Evolutionary conservation across 2,888 invertebrate species (phyloP).

Genomic region (Acheta domesticus): DNA sequence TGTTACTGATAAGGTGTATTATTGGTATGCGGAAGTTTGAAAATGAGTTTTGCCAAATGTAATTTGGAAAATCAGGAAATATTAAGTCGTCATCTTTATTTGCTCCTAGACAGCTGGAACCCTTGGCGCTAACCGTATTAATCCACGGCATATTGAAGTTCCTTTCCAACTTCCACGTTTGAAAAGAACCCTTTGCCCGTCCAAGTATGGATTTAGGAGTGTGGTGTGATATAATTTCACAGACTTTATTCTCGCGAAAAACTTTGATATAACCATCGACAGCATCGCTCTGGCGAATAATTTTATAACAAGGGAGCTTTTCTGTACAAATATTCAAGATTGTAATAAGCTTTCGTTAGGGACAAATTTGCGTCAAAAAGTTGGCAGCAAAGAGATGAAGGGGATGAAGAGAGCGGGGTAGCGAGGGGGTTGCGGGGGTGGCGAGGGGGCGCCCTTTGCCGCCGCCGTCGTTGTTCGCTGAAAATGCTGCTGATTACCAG

Average conservation of each 20-base stretch:
- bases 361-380: slow-evolving; percentile 30
- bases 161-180: too few species aligned
- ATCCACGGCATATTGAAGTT: too few species aligned
- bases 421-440: background rate
- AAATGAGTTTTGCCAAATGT: too few species aligned
- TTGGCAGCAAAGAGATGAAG: background rate
- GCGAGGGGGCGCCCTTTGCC: slow-evolving; percentile 11
- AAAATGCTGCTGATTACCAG: slow-evolving; percentile 18
- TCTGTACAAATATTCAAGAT: background rate
- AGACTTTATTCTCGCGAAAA: background rate
- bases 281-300: background rate
- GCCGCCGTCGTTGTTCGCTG: slow-evolving; percentile 18
- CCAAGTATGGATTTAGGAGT: too few species aligned
- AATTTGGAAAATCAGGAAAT: too few species aligned
- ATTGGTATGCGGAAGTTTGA: too few species aligned
- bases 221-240: too few species aligned
- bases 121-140: too few species aligned
- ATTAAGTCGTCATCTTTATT: too few species aligned
- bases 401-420: background rate
- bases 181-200: too few species aligned
- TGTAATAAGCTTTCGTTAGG: slow-evolving; percentile 29
- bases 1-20: too few species aligned
- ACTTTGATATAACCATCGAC: background rate
- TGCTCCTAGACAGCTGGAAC: too few species aligned
- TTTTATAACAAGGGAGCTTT: background rate